Evolutionary conservation across 2,888 invertebrate genomes (phyloP).

Genomic region (Cylindroiulus punctatus): DNA sequence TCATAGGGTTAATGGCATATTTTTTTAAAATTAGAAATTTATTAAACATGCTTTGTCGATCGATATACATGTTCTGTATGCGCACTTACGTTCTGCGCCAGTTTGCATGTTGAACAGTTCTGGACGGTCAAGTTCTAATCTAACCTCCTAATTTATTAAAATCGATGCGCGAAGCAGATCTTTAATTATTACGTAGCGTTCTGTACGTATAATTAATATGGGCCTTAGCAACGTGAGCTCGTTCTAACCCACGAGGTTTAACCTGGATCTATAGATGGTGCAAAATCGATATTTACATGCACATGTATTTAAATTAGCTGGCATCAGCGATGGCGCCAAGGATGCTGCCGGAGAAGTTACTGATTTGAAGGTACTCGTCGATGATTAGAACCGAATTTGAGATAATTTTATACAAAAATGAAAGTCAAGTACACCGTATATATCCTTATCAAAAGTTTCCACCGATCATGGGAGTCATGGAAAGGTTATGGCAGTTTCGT

Average conservation of each 20-base stretch:
- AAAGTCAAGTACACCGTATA: background rate
- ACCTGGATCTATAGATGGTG: background rate
- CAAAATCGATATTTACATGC: slow-evolving; percentile 40
- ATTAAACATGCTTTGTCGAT: too few relatives aligned
- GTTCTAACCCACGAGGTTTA: background rate
- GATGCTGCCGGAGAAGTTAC: too few relatives aligned
- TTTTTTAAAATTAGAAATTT: too few relatives aligned
- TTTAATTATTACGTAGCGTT: background rate
- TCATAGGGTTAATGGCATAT: too few relatives aligned
- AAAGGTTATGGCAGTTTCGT: too few relatives aligned
- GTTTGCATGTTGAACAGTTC: background rate
- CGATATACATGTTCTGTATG: too few relatives aligned
- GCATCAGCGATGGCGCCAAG: background rate
- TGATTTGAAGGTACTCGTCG: too few relatives aligned
- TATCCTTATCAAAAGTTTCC: too few relatives aligned
- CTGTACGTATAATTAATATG: background rate
- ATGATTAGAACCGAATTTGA: background rate
- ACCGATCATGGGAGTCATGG: too few relatives aligned
- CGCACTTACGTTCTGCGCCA: background rate
- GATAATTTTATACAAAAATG: background rate
- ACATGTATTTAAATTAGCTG: slow-evolving; percentile 36
- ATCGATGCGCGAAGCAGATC: background rate
- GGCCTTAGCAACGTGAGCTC: background rate
- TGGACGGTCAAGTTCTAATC: background rate
- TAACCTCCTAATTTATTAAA: background rate